Percentiles rank a stretch among this genome's conserved stretches.
These are phyloP conservation scores for Netelia fuscicornis DNA, from an alignment of 2,888 invertebrate genomes.

Conservation along the genomic window DNA sequence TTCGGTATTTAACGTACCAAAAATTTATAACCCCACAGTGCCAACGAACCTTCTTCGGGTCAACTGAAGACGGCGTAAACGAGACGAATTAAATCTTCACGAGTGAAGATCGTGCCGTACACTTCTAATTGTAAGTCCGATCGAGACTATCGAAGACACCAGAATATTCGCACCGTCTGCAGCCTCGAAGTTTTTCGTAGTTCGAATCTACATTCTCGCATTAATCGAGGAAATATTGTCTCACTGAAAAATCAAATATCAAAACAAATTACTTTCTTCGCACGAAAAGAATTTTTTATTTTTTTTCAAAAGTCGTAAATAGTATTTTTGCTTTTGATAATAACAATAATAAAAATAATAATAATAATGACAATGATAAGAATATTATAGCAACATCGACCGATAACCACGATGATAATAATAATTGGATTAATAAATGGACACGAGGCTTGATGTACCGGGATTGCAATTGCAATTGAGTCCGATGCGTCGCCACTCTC, in stretches of 20 bases:
- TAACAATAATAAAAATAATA: not conserved
- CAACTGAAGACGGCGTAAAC: constrained; percentile 27
- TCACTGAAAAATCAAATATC: no score
- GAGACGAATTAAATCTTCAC: constrained; percentile 50
- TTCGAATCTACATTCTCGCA: not conserved
- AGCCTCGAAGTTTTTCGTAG: not conserved
- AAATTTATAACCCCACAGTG: constrained; percentile 29
- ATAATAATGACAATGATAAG: not conserved
- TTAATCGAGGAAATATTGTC: no score
- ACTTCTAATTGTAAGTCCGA: not conserved
- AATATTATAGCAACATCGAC: not conserved
- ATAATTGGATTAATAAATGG: constrained; percentile 1
- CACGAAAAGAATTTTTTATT: no score
- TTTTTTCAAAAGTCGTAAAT: no score
- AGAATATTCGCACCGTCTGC: not conserved
- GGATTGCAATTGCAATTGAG: constrained; percentile 41
- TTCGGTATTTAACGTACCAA: constrained; percentile 22
- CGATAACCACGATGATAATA: not conserved
- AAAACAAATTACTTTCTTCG: no score
- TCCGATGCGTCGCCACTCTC: constrained; percentile 64
- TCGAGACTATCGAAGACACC: constrained; percentile 33
- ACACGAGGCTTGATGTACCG: constrained; percentile 6
- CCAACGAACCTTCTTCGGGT: constrained; percentile 50
- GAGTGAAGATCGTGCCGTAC: constrained; percentile 28
- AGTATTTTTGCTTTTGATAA: not conserved